Percentiles rank a stretch among this genome's conserved stretches.
Evolutionary conservation across 2,113 vertebrate genomes (phyloP).

Genomic region (Puffinus mauretanicus): DNA sequence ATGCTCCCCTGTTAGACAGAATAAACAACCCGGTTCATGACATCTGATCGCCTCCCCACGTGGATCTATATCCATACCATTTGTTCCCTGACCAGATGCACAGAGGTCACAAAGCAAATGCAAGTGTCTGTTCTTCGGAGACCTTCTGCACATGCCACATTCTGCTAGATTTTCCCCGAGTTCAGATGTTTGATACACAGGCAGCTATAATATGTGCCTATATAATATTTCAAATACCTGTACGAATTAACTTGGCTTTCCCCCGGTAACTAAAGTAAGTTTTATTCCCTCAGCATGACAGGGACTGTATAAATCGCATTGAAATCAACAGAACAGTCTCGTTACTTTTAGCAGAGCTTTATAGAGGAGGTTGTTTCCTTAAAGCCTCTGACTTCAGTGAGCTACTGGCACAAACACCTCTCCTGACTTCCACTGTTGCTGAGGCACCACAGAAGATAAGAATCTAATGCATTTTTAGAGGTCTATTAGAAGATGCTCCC

Average conservation of each 20-base stretch:
- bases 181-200: neutral
- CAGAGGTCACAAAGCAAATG: neutral
- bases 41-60: neutral
- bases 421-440: neutral
- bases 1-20: neutral
- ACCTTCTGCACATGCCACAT: neutral
- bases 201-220: neutral
- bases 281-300: neutral
- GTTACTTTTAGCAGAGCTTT: neutral
- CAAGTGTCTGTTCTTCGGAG: neutral
- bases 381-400: neutral
- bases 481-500: conserved; percentile 30
- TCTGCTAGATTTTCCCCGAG: neutral
- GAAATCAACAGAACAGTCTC: neutral
- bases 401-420: neutral
- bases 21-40: neutral
- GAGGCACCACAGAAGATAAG: conserved; percentile 19
- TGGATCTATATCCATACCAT: neutral
- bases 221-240: neutral
- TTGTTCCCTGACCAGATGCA: conserved; percentile 12
- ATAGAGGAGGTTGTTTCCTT: neutral
- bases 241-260: neutral
- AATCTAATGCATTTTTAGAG: conserved; percentile 46
- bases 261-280: neutral
- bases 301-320: neutral